Conservation (phyloP, 2,797 vertebrate genomes). For the Sebastes melanostomus region DNA sequence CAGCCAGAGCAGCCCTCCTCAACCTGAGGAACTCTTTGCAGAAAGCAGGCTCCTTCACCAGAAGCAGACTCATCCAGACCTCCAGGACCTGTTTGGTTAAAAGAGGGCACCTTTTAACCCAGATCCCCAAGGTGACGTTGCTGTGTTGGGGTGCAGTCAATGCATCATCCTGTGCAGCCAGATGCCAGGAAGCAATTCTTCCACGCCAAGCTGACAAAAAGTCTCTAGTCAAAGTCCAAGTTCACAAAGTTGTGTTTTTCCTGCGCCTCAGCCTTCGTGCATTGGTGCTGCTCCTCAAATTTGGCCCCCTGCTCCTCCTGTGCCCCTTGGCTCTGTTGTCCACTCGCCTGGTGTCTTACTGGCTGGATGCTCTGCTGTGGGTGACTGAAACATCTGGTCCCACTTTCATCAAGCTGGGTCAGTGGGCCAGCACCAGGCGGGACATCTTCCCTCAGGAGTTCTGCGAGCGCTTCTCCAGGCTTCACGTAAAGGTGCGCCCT, state of each 20-base stretch:
- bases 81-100: slow-evolving; percentile 36
- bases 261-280: slow-evolving; percentile 83
- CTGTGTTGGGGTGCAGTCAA: slow-evolving; percentile 71
- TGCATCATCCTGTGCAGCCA: slow-evolving; percentile 26
- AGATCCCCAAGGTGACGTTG: slow-evolving; percentile 79
- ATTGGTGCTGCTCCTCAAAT: slow-evolving; percentile 86
- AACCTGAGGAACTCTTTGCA: slow-evolving; percentile 59
- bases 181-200: slow-evolving; percentile 60
- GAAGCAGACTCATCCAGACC: slow-evolving; percentile 38
- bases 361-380: slow-evolving; percentile 88
- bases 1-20: slow-evolving; percentile 61
- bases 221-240: slow-evolving; percentile 77
- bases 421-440: slow-evolving; percentile 95
- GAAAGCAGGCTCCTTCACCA: slow-evolving; percentile 41
- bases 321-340: slow-evolving; percentile 86
- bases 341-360: slow-evolving; percentile 66
- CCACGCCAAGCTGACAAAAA: slow-evolving; percentile 45
- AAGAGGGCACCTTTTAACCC: slow-evolving; percentile 59
- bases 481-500: slow-evolving; percentile 88
- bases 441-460: slow-evolving; percentile 92
- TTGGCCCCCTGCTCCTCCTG: slow-evolving; percentile 88
- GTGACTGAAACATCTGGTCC: slow-evolving; percentile 91
- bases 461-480: slow-evolving; percentile 88
- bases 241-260: slow-evolving; percentile 77
- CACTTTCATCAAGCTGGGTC: slow-evolving; percentile 92